phyloP scores from a whole-genome alignment of 1,140 invertebrate species.

The Drosophila tristis region DNA sequence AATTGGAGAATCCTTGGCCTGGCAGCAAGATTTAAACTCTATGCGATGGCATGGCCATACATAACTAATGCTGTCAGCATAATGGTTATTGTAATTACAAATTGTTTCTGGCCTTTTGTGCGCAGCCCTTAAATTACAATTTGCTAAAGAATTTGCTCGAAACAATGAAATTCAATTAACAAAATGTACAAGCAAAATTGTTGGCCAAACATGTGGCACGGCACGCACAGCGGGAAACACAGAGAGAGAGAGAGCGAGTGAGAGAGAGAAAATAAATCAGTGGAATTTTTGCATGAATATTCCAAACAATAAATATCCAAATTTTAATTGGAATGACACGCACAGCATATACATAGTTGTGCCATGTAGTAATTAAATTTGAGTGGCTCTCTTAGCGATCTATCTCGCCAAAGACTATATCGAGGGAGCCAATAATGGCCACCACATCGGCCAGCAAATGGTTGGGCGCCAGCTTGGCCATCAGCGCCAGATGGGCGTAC shows the following conservation, averaged over 20 bases:
- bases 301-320: constrained; percentile 29
- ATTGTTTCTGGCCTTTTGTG: constrained; percentile 46
- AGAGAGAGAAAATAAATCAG: constrained; percentile 32
- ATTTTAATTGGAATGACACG: constrained; percentile 45
- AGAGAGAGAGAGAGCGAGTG: background rate
- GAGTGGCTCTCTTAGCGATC: constrained; percentile 87
- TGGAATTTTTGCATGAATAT: constrained; percentile 43
- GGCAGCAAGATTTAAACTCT: constrained; percentile 21
- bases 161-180: constrained; percentile 65
- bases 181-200: constrained; percentile 10
- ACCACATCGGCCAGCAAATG: constrained; percentile 91
- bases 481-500: constrained; percentile 89
- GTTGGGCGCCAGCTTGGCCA: constrained; percentile 87
- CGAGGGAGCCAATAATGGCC: constrained; percentile 91
- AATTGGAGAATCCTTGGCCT: constrained; percentile 5
- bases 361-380: too few species aligned
- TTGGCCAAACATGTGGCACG: constrained; percentile 5
- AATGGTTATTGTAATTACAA: constrained; percentile 67
- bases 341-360: background rate
- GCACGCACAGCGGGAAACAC: background rate
- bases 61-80: constrained; percentile 31
- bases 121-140: constrained; percentile 58
- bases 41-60: constrained; percentile 21
- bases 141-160: constrained; percentile 59
- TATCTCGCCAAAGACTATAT: constrained; percentile 95